phyloP scores from a whole-genome alignment of 2,888 invertebrate species.

The Cataglyphis cursor region DNA sequence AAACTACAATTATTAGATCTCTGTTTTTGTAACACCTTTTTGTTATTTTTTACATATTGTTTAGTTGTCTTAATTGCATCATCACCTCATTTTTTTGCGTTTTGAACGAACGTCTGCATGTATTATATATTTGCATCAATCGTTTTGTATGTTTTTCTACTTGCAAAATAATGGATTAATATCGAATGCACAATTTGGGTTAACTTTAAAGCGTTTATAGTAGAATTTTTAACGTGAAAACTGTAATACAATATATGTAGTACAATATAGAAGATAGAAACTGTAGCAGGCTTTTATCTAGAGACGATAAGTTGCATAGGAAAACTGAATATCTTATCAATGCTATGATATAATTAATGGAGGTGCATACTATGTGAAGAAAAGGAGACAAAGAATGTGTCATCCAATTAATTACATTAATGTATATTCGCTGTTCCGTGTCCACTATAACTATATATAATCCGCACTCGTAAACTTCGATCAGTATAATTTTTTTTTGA shows the following conservation, averaged over 20 bases:
- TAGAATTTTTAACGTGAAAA: slow-evolving; percentile 1
- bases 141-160: slow-evolving; percentile 5
- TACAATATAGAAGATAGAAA: not conserved
- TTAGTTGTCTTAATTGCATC: slow-evolving; percentile 7
- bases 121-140: not conserved
- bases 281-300: slow-evolving; percentile 34
- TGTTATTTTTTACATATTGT: not conserved
- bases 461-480: not conserved
- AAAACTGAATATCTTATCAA: slow-evolving; percentile 15
- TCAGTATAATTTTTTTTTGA: slow-evolving; percentile 1
- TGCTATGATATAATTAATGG: slow-evolving; percentile 25
- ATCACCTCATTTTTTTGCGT: not conserved
- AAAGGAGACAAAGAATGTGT: slow-evolving; percentile 39
- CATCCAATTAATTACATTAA: slow-evolving; percentile 35
- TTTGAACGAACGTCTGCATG: not conserved
- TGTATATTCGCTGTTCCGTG: slow-evolving; percentile 22
- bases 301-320: not conserved
- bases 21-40: not conserved
- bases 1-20: slow-evolving; percentile 2
- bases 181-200: not conserved
- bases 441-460: not conserved
- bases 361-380: slow-evolving; percentile 1
- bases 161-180: slow-evolving; percentile 2
- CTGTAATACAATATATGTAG: slow-evolving; percentile 1
- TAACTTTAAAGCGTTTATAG: not conserved